Percentiles rank a stretch among this genome's conserved stretches.
phyloP scores from a whole-genome alignment of 1,140 invertebrate genomes.

The Lordiphosa collinella region DNA sequence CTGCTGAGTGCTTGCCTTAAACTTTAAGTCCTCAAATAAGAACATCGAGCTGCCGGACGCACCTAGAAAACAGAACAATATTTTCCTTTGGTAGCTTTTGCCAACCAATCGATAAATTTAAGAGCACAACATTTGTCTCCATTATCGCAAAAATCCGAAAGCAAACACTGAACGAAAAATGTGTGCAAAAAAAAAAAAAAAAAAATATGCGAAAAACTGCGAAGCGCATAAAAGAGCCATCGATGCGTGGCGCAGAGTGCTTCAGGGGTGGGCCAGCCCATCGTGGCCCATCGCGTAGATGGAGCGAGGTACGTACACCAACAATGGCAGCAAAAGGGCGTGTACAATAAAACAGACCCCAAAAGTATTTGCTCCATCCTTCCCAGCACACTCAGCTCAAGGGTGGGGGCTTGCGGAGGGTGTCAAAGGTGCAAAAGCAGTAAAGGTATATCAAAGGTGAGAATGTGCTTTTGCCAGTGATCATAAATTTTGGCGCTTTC shows the following conservation, averaged over 20 bases:
- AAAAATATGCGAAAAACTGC: conserved; percentile 44
- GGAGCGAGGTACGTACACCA: neutral
- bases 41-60: neutral
- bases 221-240: conserved; percentile 69
- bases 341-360: conserved; percentile 45
- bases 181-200: conserved; percentile 17
- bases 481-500: conserved; percentile 65
- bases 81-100: conserved; percentile 47
- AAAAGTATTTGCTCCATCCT: conserved; percentile 31
- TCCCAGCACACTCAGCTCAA: conserved; percentile 12
- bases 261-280: conserved; percentile 7
- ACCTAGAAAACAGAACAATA: conserved; percentile 41
- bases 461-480: conserved; percentile 75
- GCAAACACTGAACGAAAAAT: conserved; percentile 51
- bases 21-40: conserved; percentile 30
- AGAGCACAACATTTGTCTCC: conserved; percentile 75
- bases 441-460: conserved; percentile 71
- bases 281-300: no score
- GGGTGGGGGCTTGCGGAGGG: neutral
- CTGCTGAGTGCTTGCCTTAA: conserved; percentile 21
- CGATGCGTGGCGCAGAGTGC: conserved; percentile 54
- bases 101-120: conserved; percentile 72
- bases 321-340: conserved; percentile 61
- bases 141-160: conserved; percentile 73
- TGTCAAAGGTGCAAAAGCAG: conserved; percentile 30